phyloP scores from a whole-genome alignment of 2,113 vertebrate species.

The Corythoichthys intestinalis region DNA sequence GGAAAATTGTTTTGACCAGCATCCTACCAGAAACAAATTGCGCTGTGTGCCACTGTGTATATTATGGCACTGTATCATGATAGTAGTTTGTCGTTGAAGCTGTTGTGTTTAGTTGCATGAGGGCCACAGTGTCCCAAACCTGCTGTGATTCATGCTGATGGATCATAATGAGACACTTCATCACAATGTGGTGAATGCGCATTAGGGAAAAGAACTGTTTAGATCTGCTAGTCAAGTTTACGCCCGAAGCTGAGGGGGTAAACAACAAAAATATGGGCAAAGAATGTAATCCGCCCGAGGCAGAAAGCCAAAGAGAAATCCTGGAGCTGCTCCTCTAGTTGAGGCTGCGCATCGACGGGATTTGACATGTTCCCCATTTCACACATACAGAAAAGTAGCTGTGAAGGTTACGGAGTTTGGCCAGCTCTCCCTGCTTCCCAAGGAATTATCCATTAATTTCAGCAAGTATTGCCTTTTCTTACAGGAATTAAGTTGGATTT shows the following conservation, averaged over 20 bases:
- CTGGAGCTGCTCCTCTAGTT: constrained; percentile 30
- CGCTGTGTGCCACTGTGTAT: background rate
- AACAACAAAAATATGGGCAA: constrained; percentile 21
- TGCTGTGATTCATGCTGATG: constrained; percentile 44
- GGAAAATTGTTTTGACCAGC: background rate
- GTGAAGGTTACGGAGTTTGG: constrained; percentile 4
- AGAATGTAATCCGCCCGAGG: constrained; percentile 26
- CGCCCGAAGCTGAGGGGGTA: constrained; percentile 9
- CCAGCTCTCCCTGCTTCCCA: background rate
- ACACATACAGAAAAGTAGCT: background rate
- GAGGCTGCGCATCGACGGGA: constrained; percentile 22
- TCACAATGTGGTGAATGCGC: constrained; percentile 33
- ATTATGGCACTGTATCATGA: background rate
- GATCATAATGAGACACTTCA: constrained; percentile 37
- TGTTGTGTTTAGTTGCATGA: constrained; percentile 23
- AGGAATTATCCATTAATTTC: background rate
- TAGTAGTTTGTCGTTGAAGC: constrained; percentile 10
- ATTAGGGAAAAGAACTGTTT: constrained; percentile 22
- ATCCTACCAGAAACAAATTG: background rate
- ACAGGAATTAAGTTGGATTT: background rate
- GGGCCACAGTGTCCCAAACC: constrained; percentile 16
- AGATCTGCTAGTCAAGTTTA: constrained; percentile 31
- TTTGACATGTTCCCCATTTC: constrained; percentile 43
- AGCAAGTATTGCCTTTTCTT: background rate
- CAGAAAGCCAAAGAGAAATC: constrained; percentile 35